Evolutionary conservation across 1,140 invertebrate species (phyloP).

Genomic region (Pararge aegeria): DNA sequence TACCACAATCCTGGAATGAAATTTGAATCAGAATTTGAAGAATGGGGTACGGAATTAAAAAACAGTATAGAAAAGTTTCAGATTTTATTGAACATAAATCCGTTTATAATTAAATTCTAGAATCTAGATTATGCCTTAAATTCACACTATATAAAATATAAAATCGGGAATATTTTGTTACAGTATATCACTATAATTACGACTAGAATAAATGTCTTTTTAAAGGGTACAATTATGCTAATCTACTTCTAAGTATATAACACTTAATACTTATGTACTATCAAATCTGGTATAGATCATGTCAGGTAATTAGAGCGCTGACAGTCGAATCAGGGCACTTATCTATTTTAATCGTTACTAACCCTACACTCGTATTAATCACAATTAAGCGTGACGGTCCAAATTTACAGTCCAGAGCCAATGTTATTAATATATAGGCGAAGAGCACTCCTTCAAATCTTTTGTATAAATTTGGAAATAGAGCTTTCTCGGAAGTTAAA

Average conservation of each 20-base stretch:
- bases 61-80: not conserved
- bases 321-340: too few relatives aligned
- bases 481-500: too few relatives aligned
- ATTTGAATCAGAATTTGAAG: too few relatives aligned
- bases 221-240: slow-evolving; percentile 11
- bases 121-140: slow-evolving; percentile 10
- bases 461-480: too few relatives aligned
- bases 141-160: slow-evolving; percentile 9
- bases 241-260: slow-evolving; percentile 12
- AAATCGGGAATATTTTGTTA: slow-evolving; percentile 19
- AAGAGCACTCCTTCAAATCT: too few relatives aligned
- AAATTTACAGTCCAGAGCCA: too few relatives aligned
- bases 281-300: not conserved
- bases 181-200: slow-evolving; percentile 26
- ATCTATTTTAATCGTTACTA: too few relatives aligned
- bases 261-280: slow-evolving; percentile 8
- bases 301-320: too few relatives aligned
- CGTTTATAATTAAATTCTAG: not conserved
- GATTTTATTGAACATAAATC: slow-evolving; percentile 5
- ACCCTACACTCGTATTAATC: too few relatives aligned
- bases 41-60: slow-evolving; percentile 3
- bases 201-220: slow-evolving; percentile 31
- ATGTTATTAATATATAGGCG: too few relatives aligned
- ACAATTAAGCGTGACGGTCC: too few relatives aligned
- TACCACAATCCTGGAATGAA: too few relatives aligned